These are phyloP conservation scores for Spinibarbus caldwelli DNA, from an alignment of 2,797 vertebrate genomes.

Conservation along the genomic window DNA sequence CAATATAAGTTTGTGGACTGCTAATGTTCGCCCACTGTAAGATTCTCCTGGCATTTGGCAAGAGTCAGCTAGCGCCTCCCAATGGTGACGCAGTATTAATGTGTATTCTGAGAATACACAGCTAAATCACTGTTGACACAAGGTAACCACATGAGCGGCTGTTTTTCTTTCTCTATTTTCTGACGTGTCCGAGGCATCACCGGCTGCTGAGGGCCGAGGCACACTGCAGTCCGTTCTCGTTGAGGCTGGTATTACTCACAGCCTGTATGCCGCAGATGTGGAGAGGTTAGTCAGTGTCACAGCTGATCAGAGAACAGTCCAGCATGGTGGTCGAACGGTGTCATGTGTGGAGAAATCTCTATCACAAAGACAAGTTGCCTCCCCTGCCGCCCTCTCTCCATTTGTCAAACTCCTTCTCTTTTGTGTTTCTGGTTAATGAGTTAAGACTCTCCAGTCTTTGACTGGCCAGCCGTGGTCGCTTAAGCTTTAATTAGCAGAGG, in stretches of 20 bases:
- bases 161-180: constrained; percentile 52
- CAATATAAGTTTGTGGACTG: neutral
- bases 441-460: constrained; percentile 38
- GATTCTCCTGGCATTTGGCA: neutral
- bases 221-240: constrained; percentile 72
- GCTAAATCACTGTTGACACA: constrained; percentile 66
- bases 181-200: constrained; percentile 14
- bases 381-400: constrained; percentile 13
- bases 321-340: neutral
- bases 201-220: constrained; percentile 13
- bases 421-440: constrained; percentile 38
- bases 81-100: neutral
- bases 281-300: constrained; percentile 71
- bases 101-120: neutral
- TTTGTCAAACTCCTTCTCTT: constrained; percentile 27
- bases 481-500: constrained; percentile 2
- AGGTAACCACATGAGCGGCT: constrained; percentile 59
- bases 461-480: constrained; percentile 1
- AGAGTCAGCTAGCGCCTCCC: constrained; percentile 17
- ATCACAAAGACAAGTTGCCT: constrained; percentile 24
- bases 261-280: constrained; percentile 55
- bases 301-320: constrained; percentile 70
- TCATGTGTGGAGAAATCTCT: constrained; percentile 53
- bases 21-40: neutral
- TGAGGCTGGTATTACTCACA: constrained; percentile 78